Base-by-base conservation (phyloP, 2,797 vertebrate genomes). In the Catostomus latipinnis region DNA sequence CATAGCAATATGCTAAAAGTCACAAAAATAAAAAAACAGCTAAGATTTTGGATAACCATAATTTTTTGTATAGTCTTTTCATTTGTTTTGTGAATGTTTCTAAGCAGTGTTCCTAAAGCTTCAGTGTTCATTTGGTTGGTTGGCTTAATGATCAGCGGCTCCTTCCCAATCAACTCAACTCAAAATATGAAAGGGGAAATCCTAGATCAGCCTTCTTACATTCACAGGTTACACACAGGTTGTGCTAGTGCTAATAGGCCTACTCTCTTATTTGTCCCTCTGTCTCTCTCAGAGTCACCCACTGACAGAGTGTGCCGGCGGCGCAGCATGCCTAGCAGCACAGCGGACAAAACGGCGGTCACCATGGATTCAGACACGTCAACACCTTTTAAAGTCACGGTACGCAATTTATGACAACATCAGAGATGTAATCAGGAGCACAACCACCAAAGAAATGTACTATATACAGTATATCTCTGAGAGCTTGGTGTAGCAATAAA, bases 221-320 rank as follows among this genome's bases (percentile, higher is more conserved):
- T 63, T 45, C 6, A 53, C n/a, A 75, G n/a, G 13, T 45, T 53
- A 5, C 22, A 63, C 34, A 46, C 49, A 57, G n/a, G 8, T 5
- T n/a, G 9, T n/a, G n/a, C 18, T 70, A 5, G 2, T 34, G 18
- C 4, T 70, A 9, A 49, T 52, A 18, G 16, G 16, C 16, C 16
- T 18, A 49, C 0, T 74, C 9, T 74, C 13, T 57, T 18, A 14
- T 68, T 34, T 45, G 0, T 80, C 10, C 60, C 48, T 78, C 68
- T 78, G 6, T 49, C 14, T 53, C 54, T 72, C 50, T 46, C 93
- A 99, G 98, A 98, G 92, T 97, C 96, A 52, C 96, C 97, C 85
- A 93, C 93, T 67, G 95, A 95, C 91, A 88, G 94, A 85, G 88
- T 93, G 0, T 94, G 94, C 83, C 94, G 95, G 84, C 90, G 94